Conservation (phyloP, 1,140 invertebrate species). For the Drosophila albomicans region DNA sequence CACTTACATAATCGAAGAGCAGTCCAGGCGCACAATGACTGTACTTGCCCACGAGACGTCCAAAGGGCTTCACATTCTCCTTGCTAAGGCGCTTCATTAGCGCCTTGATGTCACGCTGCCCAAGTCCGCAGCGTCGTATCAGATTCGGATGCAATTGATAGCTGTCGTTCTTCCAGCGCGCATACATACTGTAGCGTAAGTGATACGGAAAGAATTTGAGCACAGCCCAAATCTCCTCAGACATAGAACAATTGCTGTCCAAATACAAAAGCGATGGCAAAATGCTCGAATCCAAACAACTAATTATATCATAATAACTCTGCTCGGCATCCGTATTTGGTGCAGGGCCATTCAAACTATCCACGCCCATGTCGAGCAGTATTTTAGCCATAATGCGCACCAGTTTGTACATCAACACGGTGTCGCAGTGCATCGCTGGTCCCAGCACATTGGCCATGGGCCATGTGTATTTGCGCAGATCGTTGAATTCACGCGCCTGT, state of each 20-base stretch:
- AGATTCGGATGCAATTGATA: conserved; percentile 93
- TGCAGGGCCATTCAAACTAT: conserved; percentile 71
- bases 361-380: conserved; percentile 75
- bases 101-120: conserved; percentile 96
- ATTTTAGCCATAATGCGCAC: conserved; percentile 87
- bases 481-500: conserved; percentile 87
- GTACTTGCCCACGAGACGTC: conserved; percentile 97
- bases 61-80: conserved; percentile 98
- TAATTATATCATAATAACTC: conserved; percentile 89
- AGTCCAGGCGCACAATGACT: conserved; percentile 98
- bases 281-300: conserved; percentile 93
- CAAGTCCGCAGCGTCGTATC: conserved; percentile 92
- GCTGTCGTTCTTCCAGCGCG: conserved; percentile 96
- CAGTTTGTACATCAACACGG: conserved; percentile 95
- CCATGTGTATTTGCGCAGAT: conserved; percentile 91
- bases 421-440: conserved; percentile 94
- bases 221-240: conserved; percentile 97
- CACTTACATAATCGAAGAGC: conserved; percentile 96
- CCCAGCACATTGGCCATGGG: conserved; percentile 96
- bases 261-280: conserved; percentile 96
- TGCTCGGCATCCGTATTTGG: conserved; percentile 69
- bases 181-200: conserved; percentile 95
- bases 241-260: conserved; percentile 97
- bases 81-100: conserved; percentile 99
- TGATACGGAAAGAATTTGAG: conserved; percentile 97